These are phyloP conservation scores for Cheirogaleus major DNA, from an alignment of 2,797 vertebrate genomes.

Conservation along the genomic window DNA sequence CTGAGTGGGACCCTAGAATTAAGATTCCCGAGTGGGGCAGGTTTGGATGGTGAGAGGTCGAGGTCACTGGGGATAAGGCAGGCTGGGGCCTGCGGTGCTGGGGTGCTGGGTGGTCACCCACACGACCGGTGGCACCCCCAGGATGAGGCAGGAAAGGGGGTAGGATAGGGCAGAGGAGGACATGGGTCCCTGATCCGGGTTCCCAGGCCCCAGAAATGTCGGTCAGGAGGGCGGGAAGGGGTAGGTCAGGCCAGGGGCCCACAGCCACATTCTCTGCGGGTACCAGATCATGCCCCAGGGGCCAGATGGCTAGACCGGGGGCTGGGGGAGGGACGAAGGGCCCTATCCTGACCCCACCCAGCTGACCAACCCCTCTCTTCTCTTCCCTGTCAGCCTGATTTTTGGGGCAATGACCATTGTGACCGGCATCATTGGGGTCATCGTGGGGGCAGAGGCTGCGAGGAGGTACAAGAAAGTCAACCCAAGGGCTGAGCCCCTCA, in stretches of 20 bases:
- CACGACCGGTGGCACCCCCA: background rate
- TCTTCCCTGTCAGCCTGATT: slow-evolving; percentile 87
- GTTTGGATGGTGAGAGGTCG: background rate
- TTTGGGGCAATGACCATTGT: slow-evolving; percentile 92
- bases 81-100: background rate
- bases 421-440: slow-evolving; percentile 91
- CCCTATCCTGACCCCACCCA: background rate
- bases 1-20: background rate
- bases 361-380: background rate
- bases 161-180: background rate
- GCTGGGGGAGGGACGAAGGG: background rate
- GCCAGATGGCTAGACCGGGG: background rate
- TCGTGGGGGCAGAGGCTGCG: slow-evolving; percentile 87
- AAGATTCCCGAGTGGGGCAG: background rate
- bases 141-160: background rate
- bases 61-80: background rate
- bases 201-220: background rate
- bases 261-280: background rate
- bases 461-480: slow-evolving; percentile 86
- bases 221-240: background rate
- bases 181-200: background rate
- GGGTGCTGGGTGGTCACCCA: background rate
- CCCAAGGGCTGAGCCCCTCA: slow-evolving; percentile 90
- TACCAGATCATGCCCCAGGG: background rate
- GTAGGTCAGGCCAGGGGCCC: background rate